Evolutionary conservation across 2,888 invertebrate species (phyloP).

Genomic region (Odontocerum albicorne): DNA sequence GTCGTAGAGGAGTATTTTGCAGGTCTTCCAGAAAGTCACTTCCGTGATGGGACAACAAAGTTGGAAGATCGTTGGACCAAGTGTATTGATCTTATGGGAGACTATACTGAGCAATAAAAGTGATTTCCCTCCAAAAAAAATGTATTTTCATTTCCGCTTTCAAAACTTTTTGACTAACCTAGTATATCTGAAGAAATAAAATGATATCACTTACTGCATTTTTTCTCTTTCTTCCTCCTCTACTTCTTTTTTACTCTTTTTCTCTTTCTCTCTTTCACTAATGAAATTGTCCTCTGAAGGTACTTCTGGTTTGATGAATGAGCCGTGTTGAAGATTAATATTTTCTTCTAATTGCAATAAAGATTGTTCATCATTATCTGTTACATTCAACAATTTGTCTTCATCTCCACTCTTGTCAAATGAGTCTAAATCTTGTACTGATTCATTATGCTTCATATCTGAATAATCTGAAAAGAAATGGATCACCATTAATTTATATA

Average conservation of each 20-base stretch:
- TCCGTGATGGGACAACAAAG: too few relatives aligned
- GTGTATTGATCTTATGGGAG: too few relatives aligned
- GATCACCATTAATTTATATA: too few relatives aligned
- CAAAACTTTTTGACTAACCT: too few relatives aligned
- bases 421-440: slow-evolving; percentile 38
- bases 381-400: slow-evolving; percentile 42
- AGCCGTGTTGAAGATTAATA: slow-evolving; percentile 7
- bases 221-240: slow-evolving; percentile 95
- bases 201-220: slow-evolving; percentile 78
- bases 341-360: slow-evolving; percentile 24
- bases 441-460: slow-evolving; percentile 41
- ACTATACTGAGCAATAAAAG: too few relatives aligned
- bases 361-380: slow-evolving; percentile 23
- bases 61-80: too few relatives aligned
- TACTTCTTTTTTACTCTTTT: slow-evolving; percentile 76
- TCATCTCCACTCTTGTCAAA: slow-evolving; percentile 42
- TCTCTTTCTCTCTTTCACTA: slow-evolving; percentile 65
- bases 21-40: too few relatives aligned
- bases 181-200: not conserved
- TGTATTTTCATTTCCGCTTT: too few relatives aligned
- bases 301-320: slow-evolving; percentile 10
- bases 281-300: slow-evolving; percentile 48
- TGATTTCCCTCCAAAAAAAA: too few relatives aligned
- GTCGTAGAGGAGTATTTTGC: too few relatives aligned
- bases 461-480: slow-evolving; percentile 47